A percentile compares a stretch with the other conserved stretches of the same genome.
phyloP scores from a whole-genome alignment of 2,888 invertebrate genomes.

The Callyntrura sp. region DNA sequence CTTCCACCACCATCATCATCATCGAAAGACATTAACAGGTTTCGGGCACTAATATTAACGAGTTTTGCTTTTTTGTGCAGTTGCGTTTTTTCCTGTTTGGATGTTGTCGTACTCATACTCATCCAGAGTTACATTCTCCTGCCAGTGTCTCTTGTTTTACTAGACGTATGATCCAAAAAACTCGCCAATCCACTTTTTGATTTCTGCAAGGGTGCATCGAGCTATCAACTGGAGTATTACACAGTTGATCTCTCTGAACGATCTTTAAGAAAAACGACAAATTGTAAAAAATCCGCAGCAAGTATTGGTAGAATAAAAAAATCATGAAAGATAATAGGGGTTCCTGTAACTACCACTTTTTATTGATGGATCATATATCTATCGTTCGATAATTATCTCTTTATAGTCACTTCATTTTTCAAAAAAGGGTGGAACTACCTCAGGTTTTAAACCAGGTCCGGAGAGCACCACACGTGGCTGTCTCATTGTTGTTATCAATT shows the following conservation, averaged over 20 bases:
- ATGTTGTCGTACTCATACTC: background rate
- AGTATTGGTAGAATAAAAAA: background rate
- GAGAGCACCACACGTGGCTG: no score
- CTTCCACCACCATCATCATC: background rate
- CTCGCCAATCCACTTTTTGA: constrained; percentile 5
- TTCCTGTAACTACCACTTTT: background rate
- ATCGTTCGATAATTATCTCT: no score
- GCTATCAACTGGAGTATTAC: no score
- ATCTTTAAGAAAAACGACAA: background rate
- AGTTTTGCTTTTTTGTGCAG: background rate
- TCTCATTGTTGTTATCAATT: no score
- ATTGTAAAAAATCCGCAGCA: background rate
- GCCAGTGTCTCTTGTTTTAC: no score
- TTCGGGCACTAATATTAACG: constrained; percentile 10
- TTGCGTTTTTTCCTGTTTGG: background rate
- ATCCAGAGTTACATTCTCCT: background rate
- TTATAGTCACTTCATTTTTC: no score
- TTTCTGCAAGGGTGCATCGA: background rate
- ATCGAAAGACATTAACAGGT: constrained; percentile 18
- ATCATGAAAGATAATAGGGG: background rate
- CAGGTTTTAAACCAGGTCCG: no score
- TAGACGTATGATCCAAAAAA: background rate
- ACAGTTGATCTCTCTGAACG: no score
- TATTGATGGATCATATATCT: no score
- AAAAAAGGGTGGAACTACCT: no score